phyloP scores from a whole-genome alignment of 2,113 vertebrate species.

The Camelus bactrianus region DNA sequence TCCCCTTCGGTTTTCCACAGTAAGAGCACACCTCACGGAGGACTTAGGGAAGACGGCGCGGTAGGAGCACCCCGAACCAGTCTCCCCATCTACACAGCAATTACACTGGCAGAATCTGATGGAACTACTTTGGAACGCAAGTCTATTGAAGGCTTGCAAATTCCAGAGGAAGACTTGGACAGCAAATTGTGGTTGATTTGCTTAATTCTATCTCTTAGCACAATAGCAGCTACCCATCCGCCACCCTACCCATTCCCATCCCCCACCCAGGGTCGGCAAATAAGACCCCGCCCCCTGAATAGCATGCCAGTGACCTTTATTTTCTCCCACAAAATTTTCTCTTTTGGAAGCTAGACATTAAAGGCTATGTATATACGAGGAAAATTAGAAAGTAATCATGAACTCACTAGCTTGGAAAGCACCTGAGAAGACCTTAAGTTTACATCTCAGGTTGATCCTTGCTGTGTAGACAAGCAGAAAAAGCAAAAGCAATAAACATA shows the following conservation, averaged over 20 bases:
- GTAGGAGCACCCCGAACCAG: no score
- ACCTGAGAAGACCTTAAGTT: background rate
- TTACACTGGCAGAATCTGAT: background rate
- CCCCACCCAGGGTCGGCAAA: background rate
- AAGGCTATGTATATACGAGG: background rate
- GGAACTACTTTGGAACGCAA: background rate
- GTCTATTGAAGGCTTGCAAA: background rate
- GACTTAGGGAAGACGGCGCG: background rate
- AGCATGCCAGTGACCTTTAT: background rate
- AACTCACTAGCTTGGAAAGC: background rate
- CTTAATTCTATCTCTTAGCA: background rate
- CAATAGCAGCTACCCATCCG: background rate
- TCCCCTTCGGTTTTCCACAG: background rate
- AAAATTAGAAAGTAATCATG: background rate
- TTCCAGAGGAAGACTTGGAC: background rate
- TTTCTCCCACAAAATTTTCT: background rate
- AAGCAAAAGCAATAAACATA: background rate
- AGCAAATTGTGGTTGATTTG: background rate
- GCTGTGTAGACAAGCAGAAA: background rate
- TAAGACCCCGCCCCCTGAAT: background rate
- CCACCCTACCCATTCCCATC: no score
- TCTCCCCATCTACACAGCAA: no score
- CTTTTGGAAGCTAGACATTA: background rate
- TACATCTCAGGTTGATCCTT: background rate
- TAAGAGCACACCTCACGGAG: background rate